phyloP scores from a whole-genome alignment of 23 tunicate species.

The Clavelina lepadiformis region DNA sequence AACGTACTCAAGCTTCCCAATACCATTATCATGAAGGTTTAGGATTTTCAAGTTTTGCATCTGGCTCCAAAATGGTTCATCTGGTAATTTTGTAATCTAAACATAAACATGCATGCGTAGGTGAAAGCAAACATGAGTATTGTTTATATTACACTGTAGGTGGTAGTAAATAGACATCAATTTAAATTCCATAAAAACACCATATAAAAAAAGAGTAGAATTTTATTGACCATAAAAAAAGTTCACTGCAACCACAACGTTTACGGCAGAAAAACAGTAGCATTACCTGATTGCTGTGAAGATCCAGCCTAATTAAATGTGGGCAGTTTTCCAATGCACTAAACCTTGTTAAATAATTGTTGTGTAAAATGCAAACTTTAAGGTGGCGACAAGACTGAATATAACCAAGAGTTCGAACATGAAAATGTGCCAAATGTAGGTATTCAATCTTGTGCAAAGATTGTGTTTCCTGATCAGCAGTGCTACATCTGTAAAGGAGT shows the following conservation, averaged over 20 bases:
- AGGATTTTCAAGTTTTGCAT: slow-evolving; percentile 60
- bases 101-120: no score
- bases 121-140: no score
- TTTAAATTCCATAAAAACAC: no score
- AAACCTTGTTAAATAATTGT: slow-evolving; percentile 80
- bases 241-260: no score
- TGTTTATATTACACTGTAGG: no score
- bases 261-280: no score
- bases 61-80: slow-evolving; percentile 63
- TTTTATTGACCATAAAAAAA: no score
- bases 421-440: slow-evolving; percentile 46
- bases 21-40: slow-evolving; percentile 78
- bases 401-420: slow-evolving; percentile 72
- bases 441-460: slow-evolving; percentile 61
- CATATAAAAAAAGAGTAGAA: no score
- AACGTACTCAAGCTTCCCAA: slow-evolving; percentile 50
- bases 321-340: slow-evolving; percentile 77
- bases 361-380: slow-evolving; percentile 60
- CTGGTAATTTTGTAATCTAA: slow-evolving; percentile 75
- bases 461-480: slow-evolving; percentile 27
- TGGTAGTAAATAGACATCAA: no score
- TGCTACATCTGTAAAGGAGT: slow-evolving; percentile 33
- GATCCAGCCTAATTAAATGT: slow-evolving; percentile 58
- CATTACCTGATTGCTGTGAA: slow-evolving; percentile 80
- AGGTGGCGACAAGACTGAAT: slow-evolving; percentile 77